These are phyloP conservation scores for Tetramorium parvispinum DNA, from an alignment of 1,140 invertebrate genomes.

Conservation along the genomic window DNA sequence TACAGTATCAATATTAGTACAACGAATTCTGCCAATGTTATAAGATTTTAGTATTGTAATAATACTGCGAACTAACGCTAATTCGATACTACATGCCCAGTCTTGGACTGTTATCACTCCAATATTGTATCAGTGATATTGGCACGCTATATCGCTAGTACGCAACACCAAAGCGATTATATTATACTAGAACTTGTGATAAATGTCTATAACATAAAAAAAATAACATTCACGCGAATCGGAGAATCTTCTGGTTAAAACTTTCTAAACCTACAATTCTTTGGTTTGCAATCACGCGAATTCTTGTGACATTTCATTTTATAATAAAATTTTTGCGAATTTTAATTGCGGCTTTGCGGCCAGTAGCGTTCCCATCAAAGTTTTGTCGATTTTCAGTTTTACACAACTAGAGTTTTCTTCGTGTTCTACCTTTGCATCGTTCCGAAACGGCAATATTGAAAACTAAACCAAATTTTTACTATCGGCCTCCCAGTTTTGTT, in stretches of 20 bases:
- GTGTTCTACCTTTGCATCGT: slow-evolving; percentile 3
- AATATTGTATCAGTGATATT: background rate
- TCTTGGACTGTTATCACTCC: background rate
- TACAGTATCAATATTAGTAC: background rate
- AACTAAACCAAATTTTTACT: slow-evolving; percentile 1
- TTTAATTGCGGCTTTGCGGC: background rate
- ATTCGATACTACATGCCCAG: background rate
- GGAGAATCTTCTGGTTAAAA: background rate
- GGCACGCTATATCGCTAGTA: background rate
- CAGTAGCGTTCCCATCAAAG: background rate
- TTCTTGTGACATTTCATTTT: background rate
- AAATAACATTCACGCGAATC: background rate
- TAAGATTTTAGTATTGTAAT: slow-evolving; percentile 11
- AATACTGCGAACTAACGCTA: background rate
- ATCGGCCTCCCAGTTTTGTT: background rate
- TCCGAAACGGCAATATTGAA: slow-evolving; percentile 22
- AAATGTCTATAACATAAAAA: background rate
- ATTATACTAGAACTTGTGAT: background rate
- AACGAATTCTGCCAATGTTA: background rate
- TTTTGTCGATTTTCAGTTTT: background rate
- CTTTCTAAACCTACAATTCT: background rate
- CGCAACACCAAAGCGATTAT: background rate
- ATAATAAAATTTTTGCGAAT: background rate
- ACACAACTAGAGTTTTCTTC: background rate
- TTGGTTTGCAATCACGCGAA: background rate